Conservation (phyloP, 2,797 vertebrate genomes). For the Spinus olivaceus region DNA sequence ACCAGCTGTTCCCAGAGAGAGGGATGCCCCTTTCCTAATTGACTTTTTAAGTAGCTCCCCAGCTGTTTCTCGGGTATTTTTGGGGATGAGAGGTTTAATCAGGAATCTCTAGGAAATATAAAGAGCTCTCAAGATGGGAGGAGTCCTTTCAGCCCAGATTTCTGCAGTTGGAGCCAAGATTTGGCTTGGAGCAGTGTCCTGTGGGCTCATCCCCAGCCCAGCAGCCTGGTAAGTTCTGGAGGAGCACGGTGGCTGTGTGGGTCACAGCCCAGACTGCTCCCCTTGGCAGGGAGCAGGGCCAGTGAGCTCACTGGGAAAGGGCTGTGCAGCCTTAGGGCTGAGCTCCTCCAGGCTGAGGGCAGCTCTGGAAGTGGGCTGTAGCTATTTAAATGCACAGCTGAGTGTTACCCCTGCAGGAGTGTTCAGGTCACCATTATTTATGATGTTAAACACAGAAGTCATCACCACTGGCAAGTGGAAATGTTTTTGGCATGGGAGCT, state of each 20-base stretch:
- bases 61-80: neutral
- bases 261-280: neutral
- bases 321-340: neutral
- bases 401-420: neutral
- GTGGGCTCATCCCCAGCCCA: neutral
- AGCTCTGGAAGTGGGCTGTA: neutral
- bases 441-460: neutral
- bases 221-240: neutral
- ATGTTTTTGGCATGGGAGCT: rapidly evolving
- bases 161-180: neutral
- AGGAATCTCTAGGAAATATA: neutral
- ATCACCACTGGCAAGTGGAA: neutral
- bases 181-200: neutral
- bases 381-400: neutral
- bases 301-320: rapidly evolving
- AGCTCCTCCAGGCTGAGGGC: neutral
- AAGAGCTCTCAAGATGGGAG: neutral
- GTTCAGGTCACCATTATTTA: neutral
- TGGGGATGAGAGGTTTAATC: neutral
- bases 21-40: neutral
- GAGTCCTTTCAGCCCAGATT: neutral
- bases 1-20: neutral
- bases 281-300: neutral
- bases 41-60: neutral
- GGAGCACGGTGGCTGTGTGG: neutral